Evolutionary conservation across 2,797 vertebrate species (phyloP).

Genomic region (Botia almorhae): DNA sequence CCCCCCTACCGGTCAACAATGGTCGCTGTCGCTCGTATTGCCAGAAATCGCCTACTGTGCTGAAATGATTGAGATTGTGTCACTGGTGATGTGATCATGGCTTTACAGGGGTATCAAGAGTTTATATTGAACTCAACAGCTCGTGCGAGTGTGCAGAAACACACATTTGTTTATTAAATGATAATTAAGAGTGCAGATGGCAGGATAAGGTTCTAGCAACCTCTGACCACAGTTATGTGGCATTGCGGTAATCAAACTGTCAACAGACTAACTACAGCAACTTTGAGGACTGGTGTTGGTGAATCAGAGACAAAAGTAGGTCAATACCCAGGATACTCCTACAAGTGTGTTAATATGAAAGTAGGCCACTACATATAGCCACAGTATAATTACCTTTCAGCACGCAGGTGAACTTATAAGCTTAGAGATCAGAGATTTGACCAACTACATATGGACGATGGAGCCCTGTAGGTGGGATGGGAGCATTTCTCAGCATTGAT

Average conservation of each 20-base stretch:
- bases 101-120: too few species aligned
- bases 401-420: background rate
- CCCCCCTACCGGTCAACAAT: too few species aligned
- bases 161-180: too few species aligned
- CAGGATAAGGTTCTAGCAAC: background rate
- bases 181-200: too few species aligned
- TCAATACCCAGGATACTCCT: constrained; percentile 14
- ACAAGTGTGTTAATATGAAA: constrained; percentile 17
- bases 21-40: too few species aligned
- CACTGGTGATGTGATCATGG: too few species aligned
- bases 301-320: constrained; percentile 18
- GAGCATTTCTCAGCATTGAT: too few species aligned
- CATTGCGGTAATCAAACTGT: background rate
- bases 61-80: too few species aligned
- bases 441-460: background rate
- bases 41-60: too few species aligned
- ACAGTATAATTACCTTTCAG: background rate
- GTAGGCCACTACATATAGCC: constrained; percentile 14
- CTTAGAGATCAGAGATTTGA: background rate
- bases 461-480: too few species aligned
- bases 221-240: background rate
- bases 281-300: background rate
- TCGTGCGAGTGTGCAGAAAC: too few species aligned
- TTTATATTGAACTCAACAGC: too few species aligned
- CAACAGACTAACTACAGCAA: background rate